Conservation (phyloP, 2,113 vertebrate genomes). For the Mionectes macconnelli region DNA sequence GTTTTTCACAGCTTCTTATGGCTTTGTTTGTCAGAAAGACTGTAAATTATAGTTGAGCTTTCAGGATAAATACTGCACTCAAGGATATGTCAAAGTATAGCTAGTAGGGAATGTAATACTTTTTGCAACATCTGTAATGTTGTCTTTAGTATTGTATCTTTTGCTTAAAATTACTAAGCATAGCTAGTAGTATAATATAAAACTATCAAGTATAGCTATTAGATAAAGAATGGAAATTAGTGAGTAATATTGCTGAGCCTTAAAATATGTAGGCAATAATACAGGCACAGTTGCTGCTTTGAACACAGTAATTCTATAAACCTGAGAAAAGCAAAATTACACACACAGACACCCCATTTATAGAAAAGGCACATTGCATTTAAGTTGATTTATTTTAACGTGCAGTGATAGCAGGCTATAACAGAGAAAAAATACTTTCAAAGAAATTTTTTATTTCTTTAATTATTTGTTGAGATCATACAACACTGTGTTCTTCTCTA, state of each 20-base stretch:
- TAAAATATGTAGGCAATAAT: not conserved
- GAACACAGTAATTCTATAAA: not conserved
- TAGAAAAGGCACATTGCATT: not conserved
- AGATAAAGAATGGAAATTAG: not conserved
- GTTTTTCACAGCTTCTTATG: not conserved
- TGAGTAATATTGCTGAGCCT: not conserved
- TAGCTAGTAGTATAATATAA: not conserved
- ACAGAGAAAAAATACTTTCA: not conserved
- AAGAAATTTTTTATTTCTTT: not conserved
- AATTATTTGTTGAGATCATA: not conserved
- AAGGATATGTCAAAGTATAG: not conserved
- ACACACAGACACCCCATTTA: accelerated
- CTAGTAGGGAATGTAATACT: not conserved
- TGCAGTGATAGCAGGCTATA: not conserved
- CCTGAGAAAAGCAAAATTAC: not conserved
- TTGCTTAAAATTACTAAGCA: not conserved
- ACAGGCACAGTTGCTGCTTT: not conserved
- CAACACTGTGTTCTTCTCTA: conserved; percentile 25
- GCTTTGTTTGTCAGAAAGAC: not conserved
- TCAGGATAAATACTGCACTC: not conserved
- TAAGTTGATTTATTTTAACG: not conserved
- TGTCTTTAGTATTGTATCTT: not conserved
- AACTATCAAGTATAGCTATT: not conserved
- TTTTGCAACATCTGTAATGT: not conserved
- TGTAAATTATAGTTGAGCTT: not conserved